Conservation (phyloP, 2,113 vertebrate species). For the Pica pica region DNA sequence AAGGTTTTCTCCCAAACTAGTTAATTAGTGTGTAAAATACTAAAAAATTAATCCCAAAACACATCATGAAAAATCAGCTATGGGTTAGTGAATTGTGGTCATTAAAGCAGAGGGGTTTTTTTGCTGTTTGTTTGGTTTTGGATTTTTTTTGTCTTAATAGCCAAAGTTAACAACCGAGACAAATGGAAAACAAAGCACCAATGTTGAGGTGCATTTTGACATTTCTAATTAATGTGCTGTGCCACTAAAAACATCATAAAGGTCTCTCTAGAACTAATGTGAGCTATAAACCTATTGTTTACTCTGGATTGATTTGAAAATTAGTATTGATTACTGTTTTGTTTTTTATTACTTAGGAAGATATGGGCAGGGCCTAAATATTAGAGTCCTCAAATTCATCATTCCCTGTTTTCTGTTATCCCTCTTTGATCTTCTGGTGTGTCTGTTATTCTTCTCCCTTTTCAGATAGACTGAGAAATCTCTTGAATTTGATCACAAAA, state of each 20-base stretch:
- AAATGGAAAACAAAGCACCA: neutral
- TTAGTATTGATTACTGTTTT: neutral
- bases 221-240: neutral
- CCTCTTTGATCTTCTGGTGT: neutral
- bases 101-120: neutral
- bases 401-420: neutral
- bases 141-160: neutral
- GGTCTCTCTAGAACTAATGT: neutral
- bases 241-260: neutral
- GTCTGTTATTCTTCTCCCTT: neutral
- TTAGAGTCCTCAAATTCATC: neutral
- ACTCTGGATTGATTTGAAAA: neutral
- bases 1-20: neutral
- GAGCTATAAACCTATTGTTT: neutral
- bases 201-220: neutral
- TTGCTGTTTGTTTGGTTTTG: neutral
- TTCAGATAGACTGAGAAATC: neutral
- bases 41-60: constrained; percentile 1
- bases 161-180: neutral
- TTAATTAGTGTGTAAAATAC: neutral
- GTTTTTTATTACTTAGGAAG: neutral
- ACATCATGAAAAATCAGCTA: neutral
- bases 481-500: neutral
- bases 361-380: neutral
- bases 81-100: neutral